phyloP scores from a whole-genome alignment of 2,797 vertebrate species.

The Argya squamiceps region DNA sequence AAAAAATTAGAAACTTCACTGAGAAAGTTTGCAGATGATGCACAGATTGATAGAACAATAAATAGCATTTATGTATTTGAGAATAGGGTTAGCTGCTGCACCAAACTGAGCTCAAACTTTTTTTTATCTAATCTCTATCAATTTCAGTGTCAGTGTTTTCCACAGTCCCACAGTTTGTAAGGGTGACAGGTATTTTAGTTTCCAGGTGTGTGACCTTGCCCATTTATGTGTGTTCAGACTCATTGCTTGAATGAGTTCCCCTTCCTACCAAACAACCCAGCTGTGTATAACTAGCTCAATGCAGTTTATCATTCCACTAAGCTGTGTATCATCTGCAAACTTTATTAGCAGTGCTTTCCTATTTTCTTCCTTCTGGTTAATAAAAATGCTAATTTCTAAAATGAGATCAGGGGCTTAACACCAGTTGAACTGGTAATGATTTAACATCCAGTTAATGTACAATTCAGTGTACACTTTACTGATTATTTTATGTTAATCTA shows the following conservation, averaged over 20 bases:
- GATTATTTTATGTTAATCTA: not conserved
- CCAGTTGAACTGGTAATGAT: not conserved
- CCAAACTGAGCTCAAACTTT: not conserved
- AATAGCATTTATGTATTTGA: not conserved
- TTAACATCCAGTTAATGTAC: not conserved
- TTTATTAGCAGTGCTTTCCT: not conserved
- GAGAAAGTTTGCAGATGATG: not conserved
- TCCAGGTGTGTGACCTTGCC: not conserved
- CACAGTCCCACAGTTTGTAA: not conserved
- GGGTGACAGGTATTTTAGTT: not conserved
- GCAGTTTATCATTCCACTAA: not conserved
- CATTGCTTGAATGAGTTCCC: not conserved
- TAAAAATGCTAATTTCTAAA: not conserved
- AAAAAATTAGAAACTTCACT: not conserved
- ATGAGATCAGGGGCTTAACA: not conserved
- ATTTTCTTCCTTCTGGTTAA: not conserved
- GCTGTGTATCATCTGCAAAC: not conserved
- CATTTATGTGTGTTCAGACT: not conserved
- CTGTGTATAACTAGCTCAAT: not conserved
- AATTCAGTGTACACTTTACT: not conserved
- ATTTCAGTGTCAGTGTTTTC: not conserved
- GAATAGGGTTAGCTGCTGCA: not conserved
- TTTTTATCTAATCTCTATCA: not conserved
- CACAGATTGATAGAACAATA: not conserved
- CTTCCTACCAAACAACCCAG: not conserved